Evolutionary conservation across 2,888 invertebrate genomes (phyloP), one percentile per base, ranked within the genome.

Genomic region (Brachyptera putata): DNA sequence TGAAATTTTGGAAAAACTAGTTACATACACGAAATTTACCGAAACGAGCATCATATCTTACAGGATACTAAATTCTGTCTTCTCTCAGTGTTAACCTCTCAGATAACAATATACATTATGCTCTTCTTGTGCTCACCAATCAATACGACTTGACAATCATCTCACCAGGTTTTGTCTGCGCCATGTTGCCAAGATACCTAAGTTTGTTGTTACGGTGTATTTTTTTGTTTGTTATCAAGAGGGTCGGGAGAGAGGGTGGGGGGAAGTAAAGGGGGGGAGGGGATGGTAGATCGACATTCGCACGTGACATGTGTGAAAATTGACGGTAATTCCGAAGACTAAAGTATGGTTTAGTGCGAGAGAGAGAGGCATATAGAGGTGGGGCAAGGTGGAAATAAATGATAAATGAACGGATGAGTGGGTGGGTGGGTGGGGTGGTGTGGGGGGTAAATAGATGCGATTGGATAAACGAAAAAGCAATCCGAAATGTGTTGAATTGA

Each of bases 381-480:
- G 30, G 30, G 43, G 18, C 18, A 21, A 43, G 9, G 43, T 14
- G 43, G 43, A 21, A 43, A 43, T 43, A 18, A 43, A 43, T 43
- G 43, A 43, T 43, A 43, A 43, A 43, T 43, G 43, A 43, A 5
- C 43, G 18, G 4, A 11, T 18, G 4, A 21, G 9, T 43, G 43
- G 16, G 18, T 21, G 43, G 16, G 43, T 5, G 14, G 7, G 7
- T 9, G 30, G 5, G 30, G 30, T n/a, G n/a, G n/a, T n/a, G 4
- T 16, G n/a, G 16, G 13, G 39, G 39, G 3, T 16, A 3, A 16
- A 16, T 16, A 37, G 4, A 37, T 37, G 16, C 39, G 18, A 16
- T 43, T 18, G 43, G 43, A 18, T 43, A 43, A 43, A 43, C 43
- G 43, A 43, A 43, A 43, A 43, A 43, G 43, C 43, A 16, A 43